Base-by-base conservation (phyloP, 2,888 invertebrate species). In the Amiota communis region DNA sequence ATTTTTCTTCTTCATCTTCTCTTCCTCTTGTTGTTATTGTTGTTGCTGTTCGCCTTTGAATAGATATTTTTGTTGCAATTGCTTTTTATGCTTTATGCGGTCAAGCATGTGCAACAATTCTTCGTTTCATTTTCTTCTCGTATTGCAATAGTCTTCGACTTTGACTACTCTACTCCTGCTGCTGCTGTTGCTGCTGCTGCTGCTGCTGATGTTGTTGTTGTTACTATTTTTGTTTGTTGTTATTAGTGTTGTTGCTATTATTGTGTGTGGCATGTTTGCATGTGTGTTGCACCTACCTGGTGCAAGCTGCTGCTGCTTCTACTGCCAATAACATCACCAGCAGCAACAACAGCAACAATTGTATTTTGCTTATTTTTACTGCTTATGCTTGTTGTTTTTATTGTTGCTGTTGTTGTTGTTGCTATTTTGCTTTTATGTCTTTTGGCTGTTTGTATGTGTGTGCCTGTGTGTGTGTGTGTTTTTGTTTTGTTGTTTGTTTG, bases 31-130 rank as follows among this genome's bases (percentile, higher is more conserved):
- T 57, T 17, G 10, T 57, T 17, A 17, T 57, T 20, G 11, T 59
- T 20, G 10, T 15, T 20, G 59, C 20, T 36, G 6, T 36, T 36
- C 17, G 51, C 15, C 67, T 67, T 72, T 65, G 64, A 68, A 51
- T 36, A 36, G 2, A 6, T 68, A 68, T 53, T 68, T 67, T 78
- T 77, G 77, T 78, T 81, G 79, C 78, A 70, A 73, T 72, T 71
- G 81, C 80, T 80, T 79, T 82, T 84, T 87, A 86, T 86, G 86
- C 81, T 87, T 87, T 87, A 87, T 87, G 87, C 85, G 86, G 83
- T 86, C 83, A 85, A 85, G 81, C 81, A 79, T 83, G 80, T 81
- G 79, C 78, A 68, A 46, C 59, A 59, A 17, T 36, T 53, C 53
- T 53, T n/a, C 53, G 73, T 70, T 36, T 36, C 57, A 67, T 23